These are phyloP conservation scores for Chaetoderma sp. DNA, from an alignment of 2,888 invertebrate genomes.

Conservation along the genomic window DNA sequence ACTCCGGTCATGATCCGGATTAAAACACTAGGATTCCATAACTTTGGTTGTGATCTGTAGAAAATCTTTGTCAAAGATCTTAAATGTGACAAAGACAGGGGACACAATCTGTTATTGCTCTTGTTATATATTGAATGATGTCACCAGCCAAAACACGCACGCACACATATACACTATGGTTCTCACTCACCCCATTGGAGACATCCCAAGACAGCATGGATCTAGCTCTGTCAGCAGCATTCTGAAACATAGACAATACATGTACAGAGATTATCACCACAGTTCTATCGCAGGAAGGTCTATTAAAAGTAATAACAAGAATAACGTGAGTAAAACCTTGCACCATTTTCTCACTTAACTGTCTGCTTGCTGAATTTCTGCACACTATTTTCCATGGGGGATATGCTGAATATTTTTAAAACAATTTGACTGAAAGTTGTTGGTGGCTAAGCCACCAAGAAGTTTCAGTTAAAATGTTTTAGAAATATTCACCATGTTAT, in stretches of 20 bases:
- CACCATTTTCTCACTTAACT: no score
- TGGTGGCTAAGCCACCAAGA: no score
- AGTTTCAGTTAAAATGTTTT: no score
- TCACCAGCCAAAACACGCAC: no score
- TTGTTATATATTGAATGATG: no score
- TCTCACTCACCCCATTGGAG: constrained; percentile 73
- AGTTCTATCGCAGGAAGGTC: not conserved
- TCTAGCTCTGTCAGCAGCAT: constrained; percentile 70
- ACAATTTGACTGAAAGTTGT: no score
- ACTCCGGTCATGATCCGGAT: not conserved
- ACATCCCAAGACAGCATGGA: constrained; percentile 76
- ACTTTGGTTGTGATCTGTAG: not conserved
- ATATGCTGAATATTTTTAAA: no score
- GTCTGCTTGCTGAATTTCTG: no score
- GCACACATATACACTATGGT: not conserved
- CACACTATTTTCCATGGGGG: no score
- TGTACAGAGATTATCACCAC: not conserved
- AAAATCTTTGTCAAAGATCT: not conserved
- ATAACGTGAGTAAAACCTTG: not conserved
- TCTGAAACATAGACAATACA: constrained; percentile 47
- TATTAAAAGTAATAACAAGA: not conserved
- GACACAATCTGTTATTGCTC: no score
- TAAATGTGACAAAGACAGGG: not conserved
- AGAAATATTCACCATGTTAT: no score
- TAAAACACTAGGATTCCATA: not conserved